Conservation (phyloP, 1,140 invertebrate species). For the Hylaeus anthracinus region DNA sequence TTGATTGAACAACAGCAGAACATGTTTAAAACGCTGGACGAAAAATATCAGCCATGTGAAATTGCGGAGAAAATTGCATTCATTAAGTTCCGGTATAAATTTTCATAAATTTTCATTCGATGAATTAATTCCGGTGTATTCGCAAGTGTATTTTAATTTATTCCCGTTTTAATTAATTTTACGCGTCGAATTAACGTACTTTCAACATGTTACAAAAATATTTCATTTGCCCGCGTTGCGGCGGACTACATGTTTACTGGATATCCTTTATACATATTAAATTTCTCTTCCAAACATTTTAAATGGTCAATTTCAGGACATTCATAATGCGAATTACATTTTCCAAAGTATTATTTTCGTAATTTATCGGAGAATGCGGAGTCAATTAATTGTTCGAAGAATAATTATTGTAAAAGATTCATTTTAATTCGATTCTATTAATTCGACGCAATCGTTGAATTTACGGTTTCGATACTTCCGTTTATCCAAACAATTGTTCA, state of each 20-base stretch:
- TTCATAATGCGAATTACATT: background rate
- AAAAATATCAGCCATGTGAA: constrained; percentile 26
- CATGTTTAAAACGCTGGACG: constrained; percentile 4
- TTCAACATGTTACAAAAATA: constrained; percentile 30
- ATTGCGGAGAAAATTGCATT: constrained; percentile 37
- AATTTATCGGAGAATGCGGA: too few species aligned
- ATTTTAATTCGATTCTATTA: too few species aligned
- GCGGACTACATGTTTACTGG: background rate
- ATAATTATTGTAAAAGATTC: too few species aligned
- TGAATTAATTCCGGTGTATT: constrained; percentile 26
- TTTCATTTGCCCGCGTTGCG: constrained; percentile 16
- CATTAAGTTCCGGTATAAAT: constrained; percentile 39
- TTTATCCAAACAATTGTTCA: too few species aligned
- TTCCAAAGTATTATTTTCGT: background rate
- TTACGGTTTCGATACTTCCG: too few species aligned
- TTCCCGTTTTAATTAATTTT: constrained; percentile 31
- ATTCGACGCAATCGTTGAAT: too few species aligned
- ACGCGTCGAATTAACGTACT: constrained; percentile 18
- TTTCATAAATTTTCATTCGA: constrained; percentile 41
- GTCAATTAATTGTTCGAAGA: too few species aligned
- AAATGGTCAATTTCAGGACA: background rate
- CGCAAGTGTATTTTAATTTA: constrained; percentile 19
- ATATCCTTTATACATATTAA: background rate
- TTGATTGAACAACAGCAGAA: background rate
- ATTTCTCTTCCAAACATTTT: background rate